Conservation (phyloP, 2,888 invertebrate species). For the Cephus runcator region DNA sequence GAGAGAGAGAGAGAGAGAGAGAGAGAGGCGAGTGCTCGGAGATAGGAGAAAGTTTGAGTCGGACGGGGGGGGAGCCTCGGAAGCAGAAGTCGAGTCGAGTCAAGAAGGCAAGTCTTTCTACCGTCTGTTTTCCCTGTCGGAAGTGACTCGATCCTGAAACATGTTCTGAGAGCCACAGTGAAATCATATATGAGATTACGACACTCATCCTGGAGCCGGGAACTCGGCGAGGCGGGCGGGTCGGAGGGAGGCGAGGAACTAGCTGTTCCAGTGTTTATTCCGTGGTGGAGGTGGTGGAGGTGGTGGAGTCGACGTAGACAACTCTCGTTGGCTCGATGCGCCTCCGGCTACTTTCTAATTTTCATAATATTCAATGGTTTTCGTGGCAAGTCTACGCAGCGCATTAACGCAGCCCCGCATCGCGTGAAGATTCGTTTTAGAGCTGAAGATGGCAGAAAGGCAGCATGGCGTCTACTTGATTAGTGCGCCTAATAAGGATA, state of each 20-base stretch:
- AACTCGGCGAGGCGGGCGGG: neutral
- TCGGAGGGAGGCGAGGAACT: neutral
- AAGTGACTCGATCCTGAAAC: neutral
- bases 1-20: too few relatives aligned
- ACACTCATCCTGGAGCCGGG: neutral
- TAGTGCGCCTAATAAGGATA: too few relatives aligned
- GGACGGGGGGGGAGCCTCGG: neutral
- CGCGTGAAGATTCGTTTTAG: too few relatives aligned
- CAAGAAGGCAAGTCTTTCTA: neutral
- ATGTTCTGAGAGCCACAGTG: neutral
- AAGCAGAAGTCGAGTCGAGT: neutral
- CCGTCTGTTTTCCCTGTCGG: constrained; percentile 1
- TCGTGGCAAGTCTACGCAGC: too few relatives aligned
- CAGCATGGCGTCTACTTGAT: too few relatives aligned
- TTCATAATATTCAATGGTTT: too few relatives aligned
- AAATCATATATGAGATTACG: neutral
- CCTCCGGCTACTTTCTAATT: too few relatives aligned
- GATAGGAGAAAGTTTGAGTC: neutral
- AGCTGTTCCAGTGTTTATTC: too few relatives aligned
- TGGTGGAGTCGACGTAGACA: neutral
- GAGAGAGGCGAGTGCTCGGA: neutral
- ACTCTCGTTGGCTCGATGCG: too few relatives aligned
- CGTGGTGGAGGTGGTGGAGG: neutral
- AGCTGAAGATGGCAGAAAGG: too few relatives aligned
- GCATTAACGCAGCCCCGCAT: too few relatives aligned